Conservation (phyloP, 2,888 invertebrate species). For the Hartigia nigra region DNA sequence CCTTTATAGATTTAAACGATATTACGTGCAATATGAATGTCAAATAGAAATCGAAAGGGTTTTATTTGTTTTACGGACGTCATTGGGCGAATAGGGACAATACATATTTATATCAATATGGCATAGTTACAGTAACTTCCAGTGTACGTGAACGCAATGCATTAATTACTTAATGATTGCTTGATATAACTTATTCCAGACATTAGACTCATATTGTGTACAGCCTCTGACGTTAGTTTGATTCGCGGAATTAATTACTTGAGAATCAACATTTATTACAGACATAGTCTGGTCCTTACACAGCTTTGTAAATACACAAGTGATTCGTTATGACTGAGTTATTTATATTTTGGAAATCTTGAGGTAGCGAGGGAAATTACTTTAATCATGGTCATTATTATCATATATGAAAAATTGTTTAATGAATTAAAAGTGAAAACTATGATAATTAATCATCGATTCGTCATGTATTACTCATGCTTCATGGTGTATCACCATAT, state of each 20-base stretch:
- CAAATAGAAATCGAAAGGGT: neutral
- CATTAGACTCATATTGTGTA: neutral
- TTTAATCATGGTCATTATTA: neutral
- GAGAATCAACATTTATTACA: neutral
- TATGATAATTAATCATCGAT: too few relatives aligned
- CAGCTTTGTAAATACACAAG: neutral
- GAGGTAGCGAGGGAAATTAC: neutral
- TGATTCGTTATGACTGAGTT: neutral
- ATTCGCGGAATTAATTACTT: neutral
- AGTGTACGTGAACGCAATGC: neutral
- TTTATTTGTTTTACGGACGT: neutral
- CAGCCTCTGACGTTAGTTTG: neutral
- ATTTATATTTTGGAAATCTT: neutral
- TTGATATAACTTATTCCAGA: too few relatives aligned
- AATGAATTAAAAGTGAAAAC: neutral
- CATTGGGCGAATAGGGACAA: neutral
- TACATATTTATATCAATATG: neutral
- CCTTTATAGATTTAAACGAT: constrained; percentile 8
- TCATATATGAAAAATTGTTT: neutral
- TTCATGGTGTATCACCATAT: neutral
- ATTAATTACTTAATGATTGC: neutral
- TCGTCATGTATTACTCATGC: neutral
- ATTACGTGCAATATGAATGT: neutral
- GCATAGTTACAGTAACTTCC: neutral
- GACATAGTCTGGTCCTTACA: neutral